These are phyloP conservation scores for Triplophysa rosa DNA, from an alignment of 2,113 vertebrate genomes.

Conservation along the genomic window DNA sequence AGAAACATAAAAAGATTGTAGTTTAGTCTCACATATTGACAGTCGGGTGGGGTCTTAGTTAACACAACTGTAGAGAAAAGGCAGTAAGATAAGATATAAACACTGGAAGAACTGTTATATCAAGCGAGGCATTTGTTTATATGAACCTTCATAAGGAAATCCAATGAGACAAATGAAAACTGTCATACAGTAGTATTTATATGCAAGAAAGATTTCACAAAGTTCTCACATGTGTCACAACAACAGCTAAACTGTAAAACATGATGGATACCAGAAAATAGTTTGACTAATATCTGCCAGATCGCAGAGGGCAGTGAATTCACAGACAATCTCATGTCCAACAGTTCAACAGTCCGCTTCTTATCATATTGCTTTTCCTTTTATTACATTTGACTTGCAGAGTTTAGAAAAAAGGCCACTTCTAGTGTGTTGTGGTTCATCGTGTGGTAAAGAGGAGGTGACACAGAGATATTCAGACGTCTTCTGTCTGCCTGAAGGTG, in stretches of 20 bases:
- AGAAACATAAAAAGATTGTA: too few relatives aligned
- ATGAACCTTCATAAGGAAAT: not conserved
- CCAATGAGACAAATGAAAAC: not conserved
- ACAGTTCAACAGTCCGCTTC: conserved; percentile 7
- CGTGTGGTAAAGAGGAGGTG: conserved; percentile 5
- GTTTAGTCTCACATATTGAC: too few relatives aligned
- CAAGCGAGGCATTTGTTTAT: not conserved
- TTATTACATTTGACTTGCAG: conserved; percentile 37
- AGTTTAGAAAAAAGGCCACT: conserved; percentile 38
- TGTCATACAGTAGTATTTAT: not conserved
- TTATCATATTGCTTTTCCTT: conserved; percentile 27
- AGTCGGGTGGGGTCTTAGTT: too few relatives aligned
- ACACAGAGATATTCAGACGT: conserved; percentile 21
- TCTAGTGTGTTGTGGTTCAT: conserved; percentile 17
- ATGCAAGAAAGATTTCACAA: conserved; percentile 32
- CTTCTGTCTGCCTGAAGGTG: not conserved
- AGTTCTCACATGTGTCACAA: conserved; percentile 47
- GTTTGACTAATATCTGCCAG: conserved; percentile 19
- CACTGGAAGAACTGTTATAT: not conserved
- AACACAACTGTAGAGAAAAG: too few relatives aligned
- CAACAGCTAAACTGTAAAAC: conserved; percentile 48
- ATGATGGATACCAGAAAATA: conserved; percentile 39
- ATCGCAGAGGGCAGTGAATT: conserved; percentile 23
- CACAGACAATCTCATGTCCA: conserved; percentile 1
- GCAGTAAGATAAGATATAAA: too few relatives aligned